A percentile compares a stretch with the other conserved stretches of the same genome.
Conservation (phyloP, 2,113 vertebrate species). For the Gavialis gangeticus region DNA sequence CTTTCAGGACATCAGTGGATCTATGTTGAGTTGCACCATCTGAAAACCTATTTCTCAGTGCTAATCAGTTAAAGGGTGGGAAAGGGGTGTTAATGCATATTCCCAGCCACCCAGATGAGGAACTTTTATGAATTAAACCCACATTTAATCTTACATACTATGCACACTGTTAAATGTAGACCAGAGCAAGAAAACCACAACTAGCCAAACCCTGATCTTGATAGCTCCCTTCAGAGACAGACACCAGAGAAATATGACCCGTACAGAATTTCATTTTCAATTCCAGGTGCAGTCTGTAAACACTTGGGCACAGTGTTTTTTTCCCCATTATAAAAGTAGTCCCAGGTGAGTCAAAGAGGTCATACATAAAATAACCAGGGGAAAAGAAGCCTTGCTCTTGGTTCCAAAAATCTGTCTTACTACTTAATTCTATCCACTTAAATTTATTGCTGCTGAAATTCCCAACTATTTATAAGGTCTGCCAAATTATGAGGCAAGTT, state of each 20-base stretch:
- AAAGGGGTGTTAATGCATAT: not conserved
- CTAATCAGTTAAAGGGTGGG: not conserved
- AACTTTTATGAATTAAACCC: not conserved
- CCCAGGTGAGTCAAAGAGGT: conserved; percentile 39
- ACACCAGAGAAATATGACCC: not conserved
- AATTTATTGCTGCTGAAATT: conserved; percentile 70
- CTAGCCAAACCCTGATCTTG: not conserved
- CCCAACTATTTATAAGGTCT: conserved; percentile 16
- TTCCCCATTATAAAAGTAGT: conserved; percentile 27
- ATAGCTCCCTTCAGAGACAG: conserved; percentile 18
- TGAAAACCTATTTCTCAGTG: accelerated
- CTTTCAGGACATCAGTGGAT: not conserved
- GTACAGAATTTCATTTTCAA: not conserved
- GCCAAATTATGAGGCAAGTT: conserved; percentile 61
- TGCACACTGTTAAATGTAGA: not conserved
- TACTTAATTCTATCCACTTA: conserved; percentile 50
- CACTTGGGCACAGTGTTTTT: not conserved
- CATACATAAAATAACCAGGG: not conserved
- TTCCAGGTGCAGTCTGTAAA: conserved; percentile 28
- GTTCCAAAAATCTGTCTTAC: conserved; percentile 61
- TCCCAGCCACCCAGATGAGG: not conserved
- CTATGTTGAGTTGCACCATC: accelerated
- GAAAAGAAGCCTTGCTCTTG: not conserved
- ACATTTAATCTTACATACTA: not conserved
- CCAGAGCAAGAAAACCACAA: not conserved